Conservation (phyloP, 2,888 invertebrate genomes). For the Nephrotoma appendiculata region DNA sequence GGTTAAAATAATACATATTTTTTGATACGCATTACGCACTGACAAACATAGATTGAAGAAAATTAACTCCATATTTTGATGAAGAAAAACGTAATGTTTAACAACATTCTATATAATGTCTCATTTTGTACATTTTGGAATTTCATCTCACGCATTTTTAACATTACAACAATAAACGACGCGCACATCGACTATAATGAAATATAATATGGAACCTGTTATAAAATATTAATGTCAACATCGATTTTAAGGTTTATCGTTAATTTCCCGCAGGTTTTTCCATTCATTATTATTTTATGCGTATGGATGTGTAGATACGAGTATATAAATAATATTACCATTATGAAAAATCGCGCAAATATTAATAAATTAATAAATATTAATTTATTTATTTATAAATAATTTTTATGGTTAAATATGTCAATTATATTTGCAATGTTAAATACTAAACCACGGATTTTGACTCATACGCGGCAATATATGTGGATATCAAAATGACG, state of each 20-base stretch:
- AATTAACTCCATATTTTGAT: neutral
- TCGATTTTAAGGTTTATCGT: neutral
- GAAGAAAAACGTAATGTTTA: neutral
- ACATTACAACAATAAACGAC: neutral
- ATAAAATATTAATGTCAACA: neutral
- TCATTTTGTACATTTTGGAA: neutral
- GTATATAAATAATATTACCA: neutral
- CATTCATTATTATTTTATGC: neutral
- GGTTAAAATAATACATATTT: neutral
- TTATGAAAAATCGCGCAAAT: neutral
- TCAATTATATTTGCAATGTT: neutral
- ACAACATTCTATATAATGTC: neutral
- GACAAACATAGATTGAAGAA: neutral
- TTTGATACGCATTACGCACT: neutral
- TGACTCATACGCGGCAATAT: neutral
- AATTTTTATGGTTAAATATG: neutral
- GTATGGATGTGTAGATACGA: no score
- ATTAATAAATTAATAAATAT: neutral
- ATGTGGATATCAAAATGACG: neutral
- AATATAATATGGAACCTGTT: neutral
- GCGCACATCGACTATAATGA: neutral
- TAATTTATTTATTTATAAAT: neutral
- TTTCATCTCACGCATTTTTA: neutral
- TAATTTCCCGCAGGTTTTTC: neutral
- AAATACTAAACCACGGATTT: neutral